Percentiles rank a stretch among this genome's conserved stretches.
These are phyloP conservation scores for Rosalia funebris DNA, from an alignment of 2,888 invertebrate genomes.

Conservation along the genomic window DNA sequence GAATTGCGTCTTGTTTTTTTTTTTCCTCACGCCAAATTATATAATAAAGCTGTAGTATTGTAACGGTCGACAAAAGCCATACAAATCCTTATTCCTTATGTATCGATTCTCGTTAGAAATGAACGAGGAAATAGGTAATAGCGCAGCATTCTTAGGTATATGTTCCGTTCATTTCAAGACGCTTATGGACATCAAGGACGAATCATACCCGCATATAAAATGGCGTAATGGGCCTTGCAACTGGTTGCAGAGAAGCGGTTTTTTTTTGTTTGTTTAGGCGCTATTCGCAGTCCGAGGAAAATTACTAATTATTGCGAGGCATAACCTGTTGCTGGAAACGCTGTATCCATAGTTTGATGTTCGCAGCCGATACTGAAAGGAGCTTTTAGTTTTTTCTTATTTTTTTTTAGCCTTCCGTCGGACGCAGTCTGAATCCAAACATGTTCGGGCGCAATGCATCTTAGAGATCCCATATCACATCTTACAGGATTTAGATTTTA, in stretches of 20 bases:
- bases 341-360: no score
- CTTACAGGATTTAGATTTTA: no score
- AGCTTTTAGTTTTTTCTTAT: no score
- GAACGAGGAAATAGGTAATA: neutral
- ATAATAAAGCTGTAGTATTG: neutral
- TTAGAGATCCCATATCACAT: no score
- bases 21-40: no score
- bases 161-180: constrained; percentile 14
- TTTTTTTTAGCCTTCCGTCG: no score
- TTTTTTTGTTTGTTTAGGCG: constrained; percentile 19
- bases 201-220: constrained; percentile 12
- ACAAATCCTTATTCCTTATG: neutral
- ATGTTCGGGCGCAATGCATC: no score
- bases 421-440: no score
- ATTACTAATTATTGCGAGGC: neutral
- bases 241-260: constrained; percentile 11
- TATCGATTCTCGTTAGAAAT: neutral
- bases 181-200: constrained; percentile 20
- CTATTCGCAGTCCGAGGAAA: constrained; percentile 11
- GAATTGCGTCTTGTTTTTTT: no score
- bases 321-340: neutral
- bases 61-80: neutral
- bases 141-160: constrained; percentile 19
- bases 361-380: no score
- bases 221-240: constrained; percentile 2